Evolutionary conservation across 2,797 vertebrate genomes (phyloP).

Genomic region (Vultur gryphus): DNA sequence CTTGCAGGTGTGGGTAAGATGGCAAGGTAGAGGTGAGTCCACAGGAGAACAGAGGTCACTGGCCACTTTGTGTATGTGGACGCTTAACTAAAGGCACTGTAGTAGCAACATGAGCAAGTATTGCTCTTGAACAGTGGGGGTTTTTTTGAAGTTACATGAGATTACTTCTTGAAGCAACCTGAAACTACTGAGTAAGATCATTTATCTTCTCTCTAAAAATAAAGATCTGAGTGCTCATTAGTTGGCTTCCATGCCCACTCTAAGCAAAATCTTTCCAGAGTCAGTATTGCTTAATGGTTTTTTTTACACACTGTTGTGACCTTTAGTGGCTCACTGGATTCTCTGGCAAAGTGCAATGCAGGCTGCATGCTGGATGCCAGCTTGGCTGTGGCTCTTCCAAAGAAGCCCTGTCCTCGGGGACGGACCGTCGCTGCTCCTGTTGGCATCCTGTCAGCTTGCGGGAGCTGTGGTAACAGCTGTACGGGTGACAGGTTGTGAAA

Average conservation of each 20-base stretch:
- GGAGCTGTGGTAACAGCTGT: neutral
- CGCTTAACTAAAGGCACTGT: neutral
- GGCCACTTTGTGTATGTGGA: neutral
- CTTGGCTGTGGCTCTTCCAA: neutral
- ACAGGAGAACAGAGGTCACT: fast-evolving
- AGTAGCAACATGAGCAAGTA: fast-evolving
- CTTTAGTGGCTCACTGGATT: neutral
- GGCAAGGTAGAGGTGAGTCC: neutral
- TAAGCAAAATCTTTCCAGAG: neutral
- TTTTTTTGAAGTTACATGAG: neutral
- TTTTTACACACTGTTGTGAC: neutral
- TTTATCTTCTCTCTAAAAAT: neutral
- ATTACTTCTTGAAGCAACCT: neutral
- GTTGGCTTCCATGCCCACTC: neutral
- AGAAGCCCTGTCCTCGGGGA: neutral
- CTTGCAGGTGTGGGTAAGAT: fast-evolving
- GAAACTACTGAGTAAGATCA: neutral
- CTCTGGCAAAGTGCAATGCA: neutral
- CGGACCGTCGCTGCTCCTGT: fast-evolving
- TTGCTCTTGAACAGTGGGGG: neutral
- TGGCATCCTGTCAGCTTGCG: fast-evolving
- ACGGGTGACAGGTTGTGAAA: fast-evolving
- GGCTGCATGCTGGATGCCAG: neutral
- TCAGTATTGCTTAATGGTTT: neutral
- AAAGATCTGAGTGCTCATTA: neutral